Conservation (phyloP, 2,797 vertebrate genomes). For the Tragopan temminckii region DNA sequence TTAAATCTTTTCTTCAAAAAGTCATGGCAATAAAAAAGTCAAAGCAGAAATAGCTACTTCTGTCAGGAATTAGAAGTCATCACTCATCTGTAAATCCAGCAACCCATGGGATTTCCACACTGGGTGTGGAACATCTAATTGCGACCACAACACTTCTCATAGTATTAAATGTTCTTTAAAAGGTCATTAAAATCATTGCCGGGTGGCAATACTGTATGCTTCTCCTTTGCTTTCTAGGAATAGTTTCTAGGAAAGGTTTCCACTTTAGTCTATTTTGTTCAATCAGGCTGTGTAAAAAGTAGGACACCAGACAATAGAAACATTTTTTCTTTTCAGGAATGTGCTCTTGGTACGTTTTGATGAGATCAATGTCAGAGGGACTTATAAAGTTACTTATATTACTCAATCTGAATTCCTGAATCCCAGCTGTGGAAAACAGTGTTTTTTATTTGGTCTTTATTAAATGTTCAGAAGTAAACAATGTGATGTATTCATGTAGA, state of each 20-base stretch:
- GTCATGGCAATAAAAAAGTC: not conserved
- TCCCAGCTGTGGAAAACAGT: not conserved
- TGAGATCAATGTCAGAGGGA: not conserved
- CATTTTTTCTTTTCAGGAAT: conserved; percentile 5
- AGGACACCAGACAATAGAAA: conserved; percentile 37
- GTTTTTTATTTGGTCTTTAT: not conserved
- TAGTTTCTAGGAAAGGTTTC: not conserved
- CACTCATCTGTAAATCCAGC: not conserved
- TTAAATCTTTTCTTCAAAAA: not conserved
- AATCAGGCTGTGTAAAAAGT: not conserved
- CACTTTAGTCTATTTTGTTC: conserved; percentile 30
- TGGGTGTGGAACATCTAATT: not conserved
- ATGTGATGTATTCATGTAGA: fast-evolving
- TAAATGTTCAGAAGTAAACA: not conserved
- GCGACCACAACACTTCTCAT: not conserved
- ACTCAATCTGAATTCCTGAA: not conserved
- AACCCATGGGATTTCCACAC: not conserved
- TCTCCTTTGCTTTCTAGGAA: conserved; percentile 38
- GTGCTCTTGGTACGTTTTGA: not conserved
- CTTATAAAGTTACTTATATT: not conserved
- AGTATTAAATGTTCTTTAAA: not conserved
- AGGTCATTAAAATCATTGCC: not conserved
- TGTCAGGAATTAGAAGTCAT: not conserved
- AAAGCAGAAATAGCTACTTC: not conserved
- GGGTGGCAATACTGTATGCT: not conserved